A percentile compares a stretch with the other conserved stretches of the same genome.
phyloP scores from a whole-genome alignment of 1,140 invertebrate species.

The Centruroides vittatus region DNA sequence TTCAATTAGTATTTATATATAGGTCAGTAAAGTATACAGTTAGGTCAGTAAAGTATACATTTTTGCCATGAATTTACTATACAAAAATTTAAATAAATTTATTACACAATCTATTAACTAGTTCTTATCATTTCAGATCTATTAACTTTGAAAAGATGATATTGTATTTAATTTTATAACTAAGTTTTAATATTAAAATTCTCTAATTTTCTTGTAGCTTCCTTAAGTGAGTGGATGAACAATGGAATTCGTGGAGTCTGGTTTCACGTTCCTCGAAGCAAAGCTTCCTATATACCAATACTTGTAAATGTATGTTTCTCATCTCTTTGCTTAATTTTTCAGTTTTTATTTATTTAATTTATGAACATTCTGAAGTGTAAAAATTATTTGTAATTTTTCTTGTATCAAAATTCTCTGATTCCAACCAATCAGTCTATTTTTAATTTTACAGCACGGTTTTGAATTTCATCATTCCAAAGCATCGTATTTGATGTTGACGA shows the following conservation, averaged over 20 bases:
- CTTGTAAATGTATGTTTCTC: conserved; percentile 44
- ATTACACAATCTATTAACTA: too few species aligned
- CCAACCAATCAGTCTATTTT: not conserved
- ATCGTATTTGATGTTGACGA: conserved; percentile 59
- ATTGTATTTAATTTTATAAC: too few species aligned
- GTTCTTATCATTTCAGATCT: too few species aligned
- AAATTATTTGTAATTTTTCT: not conserved
- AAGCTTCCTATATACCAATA: conserved; percentile 59
- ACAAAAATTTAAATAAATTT: too few species aligned
- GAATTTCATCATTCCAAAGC: conserved; percentile 71
- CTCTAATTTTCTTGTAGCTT: conserved; percentile 40
- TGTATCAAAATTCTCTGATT: not conserved
- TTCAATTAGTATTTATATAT: too few species aligned
- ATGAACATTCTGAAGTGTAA: not conserved
- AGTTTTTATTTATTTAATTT: not conserved
- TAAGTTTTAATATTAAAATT: too few species aligned
- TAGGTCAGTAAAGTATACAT: too few species aligned
- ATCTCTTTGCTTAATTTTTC: not conserved
- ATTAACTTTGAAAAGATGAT: too few species aligned
- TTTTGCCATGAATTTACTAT: too few species aligned
- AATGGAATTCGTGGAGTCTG: conserved; percentile 56
- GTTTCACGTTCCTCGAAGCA: conserved; percentile 56
- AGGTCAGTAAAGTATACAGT: too few species aligned
- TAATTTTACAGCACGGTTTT: conserved; percentile 49
- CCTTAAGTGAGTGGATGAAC: conserved; percentile 49